phyloP scores from a whole-genome alignment of 2,888 invertebrate species.

The Metacarcinus magister region DNA sequence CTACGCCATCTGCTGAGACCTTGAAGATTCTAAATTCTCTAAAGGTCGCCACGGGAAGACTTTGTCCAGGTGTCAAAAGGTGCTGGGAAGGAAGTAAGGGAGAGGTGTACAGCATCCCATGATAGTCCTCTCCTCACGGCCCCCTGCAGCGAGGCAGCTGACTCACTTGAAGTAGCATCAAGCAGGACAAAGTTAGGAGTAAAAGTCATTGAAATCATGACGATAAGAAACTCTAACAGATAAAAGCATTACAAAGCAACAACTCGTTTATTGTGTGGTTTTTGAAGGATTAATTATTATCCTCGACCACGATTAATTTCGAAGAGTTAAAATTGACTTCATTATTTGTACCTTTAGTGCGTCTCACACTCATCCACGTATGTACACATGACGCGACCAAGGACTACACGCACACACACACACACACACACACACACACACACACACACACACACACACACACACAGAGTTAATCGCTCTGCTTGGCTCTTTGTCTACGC shows the following conservation, averaged over 20 bases:
- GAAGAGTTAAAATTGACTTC: neutral
- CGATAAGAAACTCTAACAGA: neutral
- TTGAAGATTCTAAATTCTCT: neutral
- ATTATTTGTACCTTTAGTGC: too few species aligned
- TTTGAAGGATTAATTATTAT: neutral
- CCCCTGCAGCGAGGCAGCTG: neutral
- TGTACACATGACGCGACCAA: too few species aligned
- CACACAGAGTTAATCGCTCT: neutral
- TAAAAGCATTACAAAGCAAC: neutral
- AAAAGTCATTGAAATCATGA: neutral
- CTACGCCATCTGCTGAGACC: neutral
- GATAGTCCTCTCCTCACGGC: neutral
- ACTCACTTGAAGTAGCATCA: neutral
- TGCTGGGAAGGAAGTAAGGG: neutral
- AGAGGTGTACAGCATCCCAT: too few species aligned
- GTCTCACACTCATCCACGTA: too few species aligned
- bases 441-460: too few species aligned
- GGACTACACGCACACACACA: too few species aligned
- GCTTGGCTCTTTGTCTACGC: neutral
- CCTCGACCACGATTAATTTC: neutral
- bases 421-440: too few species aligned
- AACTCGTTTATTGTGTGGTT: neutral
- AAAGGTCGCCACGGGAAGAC: neutral
- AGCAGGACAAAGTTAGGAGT: neutral
- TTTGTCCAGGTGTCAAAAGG: neutral